Conservation (phyloP, 2,888 invertebrate species). For the Watsonalla cultraria region DNA sequence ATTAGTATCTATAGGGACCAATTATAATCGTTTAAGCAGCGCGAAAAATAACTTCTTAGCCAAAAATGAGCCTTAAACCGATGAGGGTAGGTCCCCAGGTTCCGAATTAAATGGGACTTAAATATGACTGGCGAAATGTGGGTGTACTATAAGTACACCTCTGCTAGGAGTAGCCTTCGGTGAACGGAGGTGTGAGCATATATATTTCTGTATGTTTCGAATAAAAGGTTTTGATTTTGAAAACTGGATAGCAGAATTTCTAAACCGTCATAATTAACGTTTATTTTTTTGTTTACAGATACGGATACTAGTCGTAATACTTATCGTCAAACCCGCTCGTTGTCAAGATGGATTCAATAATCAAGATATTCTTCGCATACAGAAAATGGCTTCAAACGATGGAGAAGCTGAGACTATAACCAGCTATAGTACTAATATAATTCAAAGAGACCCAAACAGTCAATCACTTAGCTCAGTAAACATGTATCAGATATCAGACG, state of each 20-base stretch:
- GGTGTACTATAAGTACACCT: too few species aligned
- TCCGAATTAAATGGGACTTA: too few species aligned
- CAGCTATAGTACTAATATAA: constrained; percentile 48
- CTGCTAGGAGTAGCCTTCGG: too few species aligned
- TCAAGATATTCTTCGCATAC: constrained; percentile 55
- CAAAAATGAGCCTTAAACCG: too few species aligned
- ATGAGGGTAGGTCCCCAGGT: too few species aligned
- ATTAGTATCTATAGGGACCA: too few species aligned
- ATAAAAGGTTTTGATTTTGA: too few species aligned
- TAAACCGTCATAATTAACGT: neutral
- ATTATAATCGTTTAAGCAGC: too few species aligned
- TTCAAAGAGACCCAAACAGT: constrained; percentile 53
- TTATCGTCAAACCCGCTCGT: constrained; percentile 42
- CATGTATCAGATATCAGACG: constrained; percentile 50
- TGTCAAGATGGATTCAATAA: constrained; percentile 67
- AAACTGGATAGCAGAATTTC: neutral
- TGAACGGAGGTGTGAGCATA: neutral
- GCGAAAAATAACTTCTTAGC: too few species aligned
- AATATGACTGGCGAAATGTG: too few species aligned
- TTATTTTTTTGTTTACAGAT: constrained; percentile 56
- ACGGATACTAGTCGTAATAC: constrained; percentile 65
- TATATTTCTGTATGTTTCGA: too few species aligned
- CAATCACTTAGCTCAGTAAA: constrained; percentile 52
- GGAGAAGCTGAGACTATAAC: constrained; percentile 50
- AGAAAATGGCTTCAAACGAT: constrained; percentile 53